A percentile compares a stretch with the other conserved stretches of the same genome.
Conservation (phyloP, 1,140 invertebrate genomes). For the Zaprionus vittiger region DNA sequence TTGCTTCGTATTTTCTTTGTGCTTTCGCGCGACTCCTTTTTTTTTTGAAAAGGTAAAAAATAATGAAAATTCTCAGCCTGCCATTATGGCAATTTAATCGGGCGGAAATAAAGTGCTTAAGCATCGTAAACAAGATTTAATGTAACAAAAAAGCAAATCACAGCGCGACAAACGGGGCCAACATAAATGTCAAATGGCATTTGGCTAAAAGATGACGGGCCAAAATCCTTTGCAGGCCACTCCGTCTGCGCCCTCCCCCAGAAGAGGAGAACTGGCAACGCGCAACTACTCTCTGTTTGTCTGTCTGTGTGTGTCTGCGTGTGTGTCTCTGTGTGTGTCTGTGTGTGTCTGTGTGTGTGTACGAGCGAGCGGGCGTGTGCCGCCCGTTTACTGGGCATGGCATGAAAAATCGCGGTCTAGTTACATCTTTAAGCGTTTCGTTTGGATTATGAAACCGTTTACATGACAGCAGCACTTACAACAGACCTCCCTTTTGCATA, state of each 20-base stretch:
- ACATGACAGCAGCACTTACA: slow-evolving; percentile 49
- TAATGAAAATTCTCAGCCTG: slow-evolving; percentile 44
- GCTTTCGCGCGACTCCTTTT: slow-evolving; percentile 2
- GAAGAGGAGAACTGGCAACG: background rate
- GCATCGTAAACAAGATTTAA: slow-evolving; percentile 81
- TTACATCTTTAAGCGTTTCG: slow-evolving; percentile 73
- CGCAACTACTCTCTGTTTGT: background rate
- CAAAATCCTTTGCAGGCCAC: slow-evolving; percentile 39
- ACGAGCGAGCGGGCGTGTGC: background rate
- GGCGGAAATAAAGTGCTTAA: slow-evolving; percentile 78
- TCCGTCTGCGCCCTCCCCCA: background rate
- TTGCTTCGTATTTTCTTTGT: background rate
- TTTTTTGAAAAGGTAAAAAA: slow-evolving; percentile 30
- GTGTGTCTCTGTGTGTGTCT: background rate
- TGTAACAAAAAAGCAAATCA: slow-evolving; percentile 81
- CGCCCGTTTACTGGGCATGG: slow-evolving; percentile 5
- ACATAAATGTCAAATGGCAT: slow-evolving; percentile 76
- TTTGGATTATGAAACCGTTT: slow-evolving; percentile 69
- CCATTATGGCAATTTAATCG: slow-evolving; percentile 78
- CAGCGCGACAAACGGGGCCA: slow-evolving; percentile 46
- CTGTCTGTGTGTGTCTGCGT: background rate
- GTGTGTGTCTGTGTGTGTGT: background rate
- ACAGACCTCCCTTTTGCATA: slow-evolving; percentile 12
- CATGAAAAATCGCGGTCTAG: slow-evolving; percentile 72
- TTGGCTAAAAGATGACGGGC: slow-evolving; percentile 62